A percentile compares a stretch with the other conserved stretches of the same genome.
These are phyloP conservation scores for Pristionchus maxplancki DNA, from an alignment of 2,888 invertebrate genomes.

Conservation along the genomic window DNA sequence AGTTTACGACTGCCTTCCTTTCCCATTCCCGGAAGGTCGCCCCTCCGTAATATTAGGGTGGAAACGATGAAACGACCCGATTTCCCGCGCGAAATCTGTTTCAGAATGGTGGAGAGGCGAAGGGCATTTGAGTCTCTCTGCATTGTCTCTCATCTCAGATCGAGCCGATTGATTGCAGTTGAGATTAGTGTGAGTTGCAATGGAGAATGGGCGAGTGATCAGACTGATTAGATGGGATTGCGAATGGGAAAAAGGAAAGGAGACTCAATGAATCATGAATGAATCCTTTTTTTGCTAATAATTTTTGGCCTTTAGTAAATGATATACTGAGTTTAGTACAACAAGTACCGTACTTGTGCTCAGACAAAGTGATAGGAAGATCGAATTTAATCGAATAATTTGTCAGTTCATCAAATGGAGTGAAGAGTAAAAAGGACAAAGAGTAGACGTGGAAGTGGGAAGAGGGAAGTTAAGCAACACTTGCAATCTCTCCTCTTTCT, in stretches of 20 bases:
- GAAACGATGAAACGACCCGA: background rate
- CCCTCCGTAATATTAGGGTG: background rate
- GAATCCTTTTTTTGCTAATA: too few relatives aligned
- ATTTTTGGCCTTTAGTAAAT: too few relatives aligned
- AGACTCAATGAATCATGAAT: too few relatives aligned
- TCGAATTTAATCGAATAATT: too few relatives aligned
- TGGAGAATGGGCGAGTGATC: background rate
- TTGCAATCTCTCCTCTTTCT: background rate
- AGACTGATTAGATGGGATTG: background rate
- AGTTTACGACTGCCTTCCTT: conserved; percentile 19
- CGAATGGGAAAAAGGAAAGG: background rate
- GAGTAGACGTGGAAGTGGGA: background rate
- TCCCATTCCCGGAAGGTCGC: background rate
- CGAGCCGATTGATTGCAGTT: background rate
- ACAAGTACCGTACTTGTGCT: too few relatives aligned
- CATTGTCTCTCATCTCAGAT: background rate
- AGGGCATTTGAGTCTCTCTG: background rate
- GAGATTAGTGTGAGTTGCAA: background rate
- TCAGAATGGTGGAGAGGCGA: background rate
- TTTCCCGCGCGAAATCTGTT: background rate
- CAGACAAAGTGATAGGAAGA: too few relatives aligned
- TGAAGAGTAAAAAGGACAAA: background rate
- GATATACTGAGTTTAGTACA: too few relatives aligned
- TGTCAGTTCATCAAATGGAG: too few relatives aligned
- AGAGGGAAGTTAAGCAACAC: conserved; percentile 31